Evolutionary conservation across 64 coral and sea anemone genomes (phyloP).

Genomic region (Hydrozoanthus tunicans): DNA sequence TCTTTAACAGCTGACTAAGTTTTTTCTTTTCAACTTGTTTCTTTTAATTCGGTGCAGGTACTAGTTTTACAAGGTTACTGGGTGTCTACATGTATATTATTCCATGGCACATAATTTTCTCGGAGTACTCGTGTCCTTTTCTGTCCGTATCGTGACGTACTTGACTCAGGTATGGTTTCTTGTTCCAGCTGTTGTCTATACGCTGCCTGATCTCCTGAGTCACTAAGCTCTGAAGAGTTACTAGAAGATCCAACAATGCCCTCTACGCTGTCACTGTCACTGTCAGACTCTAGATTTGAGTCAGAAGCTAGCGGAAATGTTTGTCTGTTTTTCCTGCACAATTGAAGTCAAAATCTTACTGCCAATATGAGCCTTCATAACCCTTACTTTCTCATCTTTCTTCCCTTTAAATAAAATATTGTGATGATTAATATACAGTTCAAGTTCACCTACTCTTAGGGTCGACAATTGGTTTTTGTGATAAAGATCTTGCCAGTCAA

Average conservation of each 20-base stretch:
- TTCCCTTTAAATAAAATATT: slow-evolving; percentile 49
- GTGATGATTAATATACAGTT: slow-evolving; percentile 48
- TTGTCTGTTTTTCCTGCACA: slow-evolving; percentile 33
- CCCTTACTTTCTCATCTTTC: slow-evolving; percentile 22
- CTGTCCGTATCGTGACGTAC: too few relatives aligned
- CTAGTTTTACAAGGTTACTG: too few relatives aligned
- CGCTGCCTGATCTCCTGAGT: slow-evolving; percentile 19
- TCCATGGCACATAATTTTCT: too few relatives aligned
- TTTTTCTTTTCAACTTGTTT: too few relatives aligned
- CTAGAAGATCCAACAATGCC: too few relatives aligned
- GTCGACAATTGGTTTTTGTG: slow-evolving; percentile 31
- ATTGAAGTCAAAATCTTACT: slow-evolving; percentile 58
- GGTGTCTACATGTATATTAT: too few relatives aligned
- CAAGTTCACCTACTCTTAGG: slow-evolving; percentile 57
- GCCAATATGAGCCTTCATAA: slow-evolving; percentile 36
- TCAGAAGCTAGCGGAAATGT: background rate
- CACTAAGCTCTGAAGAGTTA: slow-evolving; percentile 27
- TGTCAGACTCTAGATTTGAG: background rate
- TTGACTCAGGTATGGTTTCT: background rate
- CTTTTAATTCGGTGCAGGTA: background rate
- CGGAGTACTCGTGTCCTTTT: too few relatives aligned
- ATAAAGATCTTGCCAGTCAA: slow-evolving; percentile 50
- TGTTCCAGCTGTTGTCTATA: slow-evolving; percentile 37
- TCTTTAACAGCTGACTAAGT: too few relatives aligned
- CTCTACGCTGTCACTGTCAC: slow-evolving; percentile 35